A percentile compares a stretch with the other conserved stretches of the same genome.
phyloP scores from a whole-genome alignment of 2,797 vertebrate genomes.

The Vipera latastei region DNA sequence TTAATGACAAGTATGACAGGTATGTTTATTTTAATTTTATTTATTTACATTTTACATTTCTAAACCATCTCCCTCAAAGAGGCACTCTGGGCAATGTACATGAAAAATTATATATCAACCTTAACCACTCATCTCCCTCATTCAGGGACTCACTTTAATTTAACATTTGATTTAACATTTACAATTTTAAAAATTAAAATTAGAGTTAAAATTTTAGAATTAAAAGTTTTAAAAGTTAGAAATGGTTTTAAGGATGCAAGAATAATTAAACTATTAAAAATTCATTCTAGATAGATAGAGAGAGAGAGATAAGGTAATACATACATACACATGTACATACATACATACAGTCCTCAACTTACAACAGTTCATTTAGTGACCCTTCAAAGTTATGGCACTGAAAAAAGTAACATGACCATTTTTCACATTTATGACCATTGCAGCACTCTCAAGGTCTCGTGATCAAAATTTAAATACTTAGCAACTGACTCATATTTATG shows the following conservation, averaged over 20 bases:
- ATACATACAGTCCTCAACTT: neutral
- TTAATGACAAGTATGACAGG: neutral
- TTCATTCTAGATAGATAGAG: too few relatives aligned
- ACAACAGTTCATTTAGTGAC: neutral
- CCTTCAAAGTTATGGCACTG: too few relatives aligned
- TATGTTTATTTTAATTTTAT: neutral
- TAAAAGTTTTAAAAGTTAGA: neutral
- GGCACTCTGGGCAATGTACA: neutral
- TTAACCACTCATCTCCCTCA: neutral
- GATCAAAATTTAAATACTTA: neutral
- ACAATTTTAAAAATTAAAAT: neutral
- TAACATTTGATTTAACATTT: neutral
- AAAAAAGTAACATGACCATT: neutral
- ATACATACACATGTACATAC: too few relatives aligned
- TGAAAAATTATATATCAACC: neutral
- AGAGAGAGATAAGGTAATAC: too few relatives aligned
- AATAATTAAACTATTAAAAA: neutral
- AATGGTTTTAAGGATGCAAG: neutral
- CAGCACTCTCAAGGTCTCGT: neutral
- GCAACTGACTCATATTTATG: neutral
- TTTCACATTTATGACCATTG: neutral
- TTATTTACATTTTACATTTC: neutral
- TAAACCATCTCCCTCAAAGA: neutral
- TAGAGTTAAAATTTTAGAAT: neutral
- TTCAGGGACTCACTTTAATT: neutral